Base-by-base conservation (phyloP, 2,888 invertebrate species). In the Tinea pellionella region DNA sequence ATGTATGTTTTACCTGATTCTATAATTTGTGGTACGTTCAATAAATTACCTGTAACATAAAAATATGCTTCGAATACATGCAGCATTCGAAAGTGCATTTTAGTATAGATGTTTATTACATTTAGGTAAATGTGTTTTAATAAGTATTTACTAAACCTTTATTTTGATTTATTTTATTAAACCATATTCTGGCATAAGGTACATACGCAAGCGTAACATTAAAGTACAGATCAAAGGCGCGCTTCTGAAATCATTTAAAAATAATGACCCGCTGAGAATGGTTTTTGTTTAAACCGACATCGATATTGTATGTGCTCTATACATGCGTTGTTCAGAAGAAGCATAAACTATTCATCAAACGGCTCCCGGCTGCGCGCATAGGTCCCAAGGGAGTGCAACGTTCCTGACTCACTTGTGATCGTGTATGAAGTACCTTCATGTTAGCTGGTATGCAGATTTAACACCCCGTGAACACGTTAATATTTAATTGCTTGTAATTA, bases 301-400 rank as follows among this genome's bases (percentile, higher is more conserved):
- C 32, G 57, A 57, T 57, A 57, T 57, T 57, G 32, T 57, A 57
- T 16, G 57, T 57, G 13, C 47, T 6, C 16, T 47, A 18, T 57
- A 13, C 57, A 32, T 32, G 57, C 29, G 57, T 55, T 57, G 57
- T 57, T 57, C n/a, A 57, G 32, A 73, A 72, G 68, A 42, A 75
- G 73, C 77, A 82, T 86, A 79, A 82, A 85, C 85, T 85, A 86
- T 87, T 84, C 85, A 87, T 84, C 85, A 85, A 86, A 87, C 78
- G 81, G 77, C 70, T 80, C 74, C 73, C 76, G 77, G 68, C 73
- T 71, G 74, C 72, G 74, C 72, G 76, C 69, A 67, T 66, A 65
- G 63, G 67, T 75, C 72, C 75, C 61, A 61, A 78, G 61, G 61
- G 47, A 15, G 11, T 9, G 47, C 47, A 29, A 15, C 32, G 42